Conservation (phyloP, 2,113 vertebrate species). For the Isurus oxyrinchus region DNA sequence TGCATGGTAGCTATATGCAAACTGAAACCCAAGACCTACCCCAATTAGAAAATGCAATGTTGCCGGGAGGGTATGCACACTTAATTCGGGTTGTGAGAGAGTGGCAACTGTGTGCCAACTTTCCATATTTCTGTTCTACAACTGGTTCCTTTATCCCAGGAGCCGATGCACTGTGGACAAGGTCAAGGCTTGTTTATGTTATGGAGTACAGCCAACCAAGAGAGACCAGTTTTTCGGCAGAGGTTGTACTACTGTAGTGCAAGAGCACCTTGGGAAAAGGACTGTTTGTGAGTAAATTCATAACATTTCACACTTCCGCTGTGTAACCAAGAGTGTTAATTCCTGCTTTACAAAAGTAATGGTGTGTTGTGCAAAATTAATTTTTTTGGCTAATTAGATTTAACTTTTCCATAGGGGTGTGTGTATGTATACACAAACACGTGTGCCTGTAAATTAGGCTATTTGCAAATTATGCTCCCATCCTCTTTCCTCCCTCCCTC, state of each 20-base stretch:
- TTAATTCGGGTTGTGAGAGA: not conserved
- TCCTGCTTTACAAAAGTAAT: constrained; percentile 23
- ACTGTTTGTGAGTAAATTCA: constrained; percentile 30
- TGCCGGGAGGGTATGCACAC: not conserved
- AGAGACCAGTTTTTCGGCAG: not conserved
- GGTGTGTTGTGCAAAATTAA: constrained; percentile 26
- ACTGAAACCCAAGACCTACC: not conserved
- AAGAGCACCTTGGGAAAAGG: constrained; percentile 22
- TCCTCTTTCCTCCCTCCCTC: not conserved
- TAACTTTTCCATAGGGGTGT: not conserved
- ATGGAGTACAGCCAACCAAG: not conserved
- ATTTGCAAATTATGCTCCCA: not conserved
- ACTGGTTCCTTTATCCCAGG: not conserved
- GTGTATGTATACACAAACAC: constrained; percentile 23
- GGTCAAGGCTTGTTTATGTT: not conserved
- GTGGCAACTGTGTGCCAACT: not conserved
- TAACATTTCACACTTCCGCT: constrained; percentile 30
- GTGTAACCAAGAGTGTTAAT: constrained; percentile 27
- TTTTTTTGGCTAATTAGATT: not conserved
- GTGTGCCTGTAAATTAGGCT: constrained; percentile 27
- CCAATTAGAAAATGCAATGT: not conserved
- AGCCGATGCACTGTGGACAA: not conserved
- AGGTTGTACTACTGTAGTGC: not conserved
- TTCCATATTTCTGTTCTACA: not conserved
- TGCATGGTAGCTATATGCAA: not conserved